These are phyloP conservation scores for Macrobrachium rosenbergii DNA, from an alignment of 1,140 invertebrate genomes.

Conservation along the genomic window DNA sequence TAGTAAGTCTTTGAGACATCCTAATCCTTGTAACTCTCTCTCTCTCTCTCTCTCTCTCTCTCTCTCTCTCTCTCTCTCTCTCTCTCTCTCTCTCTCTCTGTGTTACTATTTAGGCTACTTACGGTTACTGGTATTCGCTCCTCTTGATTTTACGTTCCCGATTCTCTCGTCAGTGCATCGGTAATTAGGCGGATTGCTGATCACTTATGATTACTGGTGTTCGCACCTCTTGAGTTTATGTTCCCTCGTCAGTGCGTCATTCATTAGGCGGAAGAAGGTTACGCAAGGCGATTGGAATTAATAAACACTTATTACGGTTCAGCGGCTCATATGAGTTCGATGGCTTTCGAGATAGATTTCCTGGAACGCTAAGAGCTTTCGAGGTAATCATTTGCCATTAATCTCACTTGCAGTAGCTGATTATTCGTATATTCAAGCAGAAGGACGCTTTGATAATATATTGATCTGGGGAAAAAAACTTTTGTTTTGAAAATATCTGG, in stretches of 20 bases:
- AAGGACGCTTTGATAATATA: too few species aligned
- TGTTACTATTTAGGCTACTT: not conserved
- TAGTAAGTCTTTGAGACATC: not conserved
- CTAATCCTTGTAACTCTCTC: too few species aligned
- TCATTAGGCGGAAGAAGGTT: not conserved
- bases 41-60: conserved; percentile 11
- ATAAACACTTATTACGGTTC: too few species aligned
- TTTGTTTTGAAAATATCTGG: too few species aligned
- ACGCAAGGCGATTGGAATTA: too few species aligned
- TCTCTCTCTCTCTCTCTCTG: conserved; percentile 11
- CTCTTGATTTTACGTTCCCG: not conserved
- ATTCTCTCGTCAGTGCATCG: not conserved
- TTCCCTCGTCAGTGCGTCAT: not conserved
- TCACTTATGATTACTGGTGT: not conserved
- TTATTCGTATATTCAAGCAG: too few species aligned
- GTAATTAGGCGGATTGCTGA: not conserved
- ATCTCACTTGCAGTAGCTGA: too few species aligned
- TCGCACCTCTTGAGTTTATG: not conserved
- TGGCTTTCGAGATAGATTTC: too few species aligned
- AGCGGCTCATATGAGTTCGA: too few species aligned
- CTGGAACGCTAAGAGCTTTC: too few species aligned
- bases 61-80: not conserved
- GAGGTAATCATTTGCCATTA: too few species aligned
- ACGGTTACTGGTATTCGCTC: not conserved
- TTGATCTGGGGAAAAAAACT: too few species aligned